Conservation (phyloP, 2,797 vertebrate species). For the Toxotes lorentzi region DNA sequence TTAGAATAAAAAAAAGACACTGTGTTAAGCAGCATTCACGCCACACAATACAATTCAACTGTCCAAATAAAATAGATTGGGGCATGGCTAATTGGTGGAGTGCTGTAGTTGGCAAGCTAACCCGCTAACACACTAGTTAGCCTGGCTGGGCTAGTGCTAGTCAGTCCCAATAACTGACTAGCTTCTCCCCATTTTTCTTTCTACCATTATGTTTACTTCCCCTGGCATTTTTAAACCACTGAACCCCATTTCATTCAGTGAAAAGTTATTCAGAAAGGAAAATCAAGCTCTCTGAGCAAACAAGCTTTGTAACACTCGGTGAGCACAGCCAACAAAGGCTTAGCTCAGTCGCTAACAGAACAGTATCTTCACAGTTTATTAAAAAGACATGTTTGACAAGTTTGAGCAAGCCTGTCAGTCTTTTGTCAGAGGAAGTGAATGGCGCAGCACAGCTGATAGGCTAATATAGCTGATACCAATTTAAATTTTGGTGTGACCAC, state of each 20-base stretch:
- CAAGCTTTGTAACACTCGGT: background rate
- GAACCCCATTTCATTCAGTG: background rate
- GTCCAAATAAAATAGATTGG: background rate
- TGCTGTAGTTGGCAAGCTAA: background rate
- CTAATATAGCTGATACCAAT: too few relatives aligned
- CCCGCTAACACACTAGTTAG: background rate
- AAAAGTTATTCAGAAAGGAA: background rate
- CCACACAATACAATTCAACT: background rate
- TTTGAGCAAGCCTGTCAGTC: background rate
- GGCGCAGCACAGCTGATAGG: background rate
- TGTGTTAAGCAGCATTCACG: background rate
- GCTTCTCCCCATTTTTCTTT: too few relatives aligned
- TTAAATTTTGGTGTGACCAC: background rate
- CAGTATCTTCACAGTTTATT: background rate
- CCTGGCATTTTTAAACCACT: too few relatives aligned
- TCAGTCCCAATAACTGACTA: too few relatives aligned
- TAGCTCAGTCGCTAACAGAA: background rate
- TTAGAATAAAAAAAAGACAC: background rate
- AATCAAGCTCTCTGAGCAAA: background rate
- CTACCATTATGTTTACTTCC: too few relatives aligned
- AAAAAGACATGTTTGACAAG: background rate
- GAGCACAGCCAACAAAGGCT: too few relatives aligned
- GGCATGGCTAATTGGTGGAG: background rate
- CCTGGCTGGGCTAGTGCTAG: background rate
- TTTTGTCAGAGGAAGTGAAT: background rate